A percentile compares a stretch with the other conserved stretches of the same genome.
These are phyloP conservation scores for Caenorhabditis wallacei DNA, from an alignment of 2,888 invertebrate genomes.

Conservation along the genomic window DNA sequence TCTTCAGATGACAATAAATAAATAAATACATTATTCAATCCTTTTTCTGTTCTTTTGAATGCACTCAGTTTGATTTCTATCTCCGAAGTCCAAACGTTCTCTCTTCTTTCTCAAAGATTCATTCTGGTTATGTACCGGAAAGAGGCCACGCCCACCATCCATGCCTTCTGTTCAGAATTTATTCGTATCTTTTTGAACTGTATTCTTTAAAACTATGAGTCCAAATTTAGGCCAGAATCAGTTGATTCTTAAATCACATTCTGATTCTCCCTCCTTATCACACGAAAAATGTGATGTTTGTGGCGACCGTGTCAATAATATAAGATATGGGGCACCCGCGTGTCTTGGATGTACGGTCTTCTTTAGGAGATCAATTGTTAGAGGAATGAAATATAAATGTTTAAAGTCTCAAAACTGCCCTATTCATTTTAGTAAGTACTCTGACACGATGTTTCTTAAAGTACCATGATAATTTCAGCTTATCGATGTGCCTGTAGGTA, in stretches of 20 bases:
- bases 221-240: not conserved
- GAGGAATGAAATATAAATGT: slow-evolving; percentile 61
- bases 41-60: too few species aligned
- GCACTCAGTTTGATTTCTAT: too few species aligned
- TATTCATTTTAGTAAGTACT: slow-evolving; percentile 55
- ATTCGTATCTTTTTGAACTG: too few species aligned
- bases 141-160: too few species aligned
- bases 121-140: too few species aligned
- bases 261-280: not conserved
- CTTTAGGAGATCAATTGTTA: slow-evolving; percentile 65
- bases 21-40: too few species aligned
- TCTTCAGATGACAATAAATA: too few species aligned
- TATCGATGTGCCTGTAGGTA: slow-evolving; percentile 12
- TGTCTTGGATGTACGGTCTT: slow-evolving; percentile 71
- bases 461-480: not conserved
- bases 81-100: too few species aligned
- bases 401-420: slow-evolving; percentile 50
- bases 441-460: too few species aligned
- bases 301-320: slow-evolving; percentile 60
- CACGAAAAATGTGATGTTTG: slow-evolving; percentile 58
- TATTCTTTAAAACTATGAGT: not conserved
- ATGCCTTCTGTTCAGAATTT: too few species aligned
- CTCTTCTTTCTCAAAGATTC: too few species aligned
- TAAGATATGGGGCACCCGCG: slow-evolving; percentile 65
- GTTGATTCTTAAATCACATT: too few species aligned